Percentiles rank a stretch among this genome's conserved stretches.
Conservation (phyloP, 2,888 invertebrate genomes). For the Spodoptera exigua region DNA sequence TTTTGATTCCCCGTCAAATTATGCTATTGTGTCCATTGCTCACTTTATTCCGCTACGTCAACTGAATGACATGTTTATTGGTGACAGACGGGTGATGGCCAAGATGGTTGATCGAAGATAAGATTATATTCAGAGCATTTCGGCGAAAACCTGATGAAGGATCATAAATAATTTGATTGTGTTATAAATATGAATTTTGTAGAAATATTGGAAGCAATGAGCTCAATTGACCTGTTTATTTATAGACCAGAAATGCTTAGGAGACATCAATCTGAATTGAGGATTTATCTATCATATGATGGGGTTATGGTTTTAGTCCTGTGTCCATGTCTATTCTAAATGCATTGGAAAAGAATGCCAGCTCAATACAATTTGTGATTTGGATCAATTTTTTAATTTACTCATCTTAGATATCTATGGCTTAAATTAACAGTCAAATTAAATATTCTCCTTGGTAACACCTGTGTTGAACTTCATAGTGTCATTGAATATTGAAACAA, state of each 20-base stretch:
- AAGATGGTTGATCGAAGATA: constrained; percentile 76
- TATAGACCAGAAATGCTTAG: neutral
- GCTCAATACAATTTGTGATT: too few species aligned
- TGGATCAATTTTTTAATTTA: too few species aligned
- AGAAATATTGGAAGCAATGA: constrained; percentile 16
- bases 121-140: constrained; percentile 75
- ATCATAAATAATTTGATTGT: constrained; percentile 58
- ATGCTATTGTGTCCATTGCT: constrained; percentile 79
- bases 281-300: too few species aligned
- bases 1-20: constrained; percentile 83
- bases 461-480: too few species aligned
- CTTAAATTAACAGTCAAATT: too few species aligned
- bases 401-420: too few species aligned
- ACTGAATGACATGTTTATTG: constrained; percentile 84
- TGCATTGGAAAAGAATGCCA: too few species aligned
- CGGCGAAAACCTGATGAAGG: constrained; percentile 62
- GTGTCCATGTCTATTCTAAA: too few species aligned
- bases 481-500: neutral
- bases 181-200: constrained; percentile 45
- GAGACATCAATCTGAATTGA: too few species aligned
- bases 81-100: constrained; percentile 64
- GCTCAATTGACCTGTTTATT: constrained; percentile 20
- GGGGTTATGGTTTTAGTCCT: too few species aligned
- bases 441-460: too few species aligned
- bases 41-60: constrained; percentile 77